Percentiles rank a stretch among this genome's conserved stretches.
These are phyloP conservation scores for Cheiracanthium punctorium DNA, from an alignment of 2,888 invertebrate genomes.

Conservation along the genomic window DNA sequence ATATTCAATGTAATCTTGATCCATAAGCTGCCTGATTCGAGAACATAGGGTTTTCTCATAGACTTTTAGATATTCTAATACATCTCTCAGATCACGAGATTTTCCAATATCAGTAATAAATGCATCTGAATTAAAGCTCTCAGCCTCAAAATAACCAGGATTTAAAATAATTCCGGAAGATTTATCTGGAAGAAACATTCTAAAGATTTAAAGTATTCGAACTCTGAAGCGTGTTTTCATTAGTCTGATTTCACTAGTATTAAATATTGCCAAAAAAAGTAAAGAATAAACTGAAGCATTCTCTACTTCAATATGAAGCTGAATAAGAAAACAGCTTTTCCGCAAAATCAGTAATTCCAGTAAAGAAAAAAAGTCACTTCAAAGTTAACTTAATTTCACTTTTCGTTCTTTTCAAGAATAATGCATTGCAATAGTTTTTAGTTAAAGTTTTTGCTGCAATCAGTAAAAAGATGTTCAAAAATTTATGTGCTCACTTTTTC, in stretches of 20 bases:
- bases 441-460: background rate
- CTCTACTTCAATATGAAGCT: too few relatives aligned
- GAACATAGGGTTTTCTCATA: background rate
- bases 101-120: background rate
- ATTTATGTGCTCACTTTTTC: background rate
- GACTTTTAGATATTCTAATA: background rate
- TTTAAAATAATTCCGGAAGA: too few relatives aligned
- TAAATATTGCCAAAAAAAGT: too few relatives aligned
- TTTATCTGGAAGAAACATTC: too few relatives aligned
- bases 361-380: too few relatives aligned
- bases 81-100: background rate
- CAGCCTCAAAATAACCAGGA: too few relatives aligned
- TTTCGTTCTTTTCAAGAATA: slow-evolving; percentile 63
- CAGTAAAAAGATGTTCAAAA: background rate
- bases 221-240: too few relatives aligned
- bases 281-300: too few relatives aligned
- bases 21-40: background rate
- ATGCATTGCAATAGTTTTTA: background rate
- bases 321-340: too few relatives aligned
- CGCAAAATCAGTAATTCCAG: too few relatives aligned
- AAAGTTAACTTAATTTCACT: background rate
- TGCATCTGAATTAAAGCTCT: background rate
- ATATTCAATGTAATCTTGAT: background rate
- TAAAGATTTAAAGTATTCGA: too few relatives aligned
- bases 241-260: too few relatives aligned